A percentile compares a stretch with the other conserved stretches of the same genome.
Conservation (phyloP, 1,140 invertebrate genomes). For the Drosophila kepulauana region DNA sequence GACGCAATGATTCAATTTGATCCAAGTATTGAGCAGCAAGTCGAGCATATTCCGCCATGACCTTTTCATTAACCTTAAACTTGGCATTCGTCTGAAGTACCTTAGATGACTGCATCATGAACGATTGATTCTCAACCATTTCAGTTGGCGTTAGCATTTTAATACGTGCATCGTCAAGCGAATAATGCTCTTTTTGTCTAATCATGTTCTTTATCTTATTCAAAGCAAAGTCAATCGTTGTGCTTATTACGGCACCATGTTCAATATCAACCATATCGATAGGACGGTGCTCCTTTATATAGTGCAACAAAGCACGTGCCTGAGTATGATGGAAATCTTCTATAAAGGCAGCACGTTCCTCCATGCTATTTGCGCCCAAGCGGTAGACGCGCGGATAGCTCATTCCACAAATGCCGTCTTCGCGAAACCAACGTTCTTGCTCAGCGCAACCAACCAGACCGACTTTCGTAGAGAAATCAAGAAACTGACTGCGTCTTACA, state of each 20-base stretch:
- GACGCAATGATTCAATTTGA: slow-evolving; percentile 88
- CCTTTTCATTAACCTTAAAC: slow-evolving; percentile 84
- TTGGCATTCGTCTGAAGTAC: slow-evolving; percentile 84
- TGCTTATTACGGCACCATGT: slow-evolving; percentile 72
- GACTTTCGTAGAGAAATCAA: slow-evolving; percentile 87
- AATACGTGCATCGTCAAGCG: slow-evolving; percentile 59
- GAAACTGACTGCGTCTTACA: slow-evolving; percentile 85
- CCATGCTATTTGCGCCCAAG: slow-evolving; percentile 81
- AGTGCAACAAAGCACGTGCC: slow-evolving; percentile 92
- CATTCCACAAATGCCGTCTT: slow-evolving; percentile 86
- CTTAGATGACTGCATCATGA: slow-evolving; percentile 86
- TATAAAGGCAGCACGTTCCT: slow-evolving; percentile 86
- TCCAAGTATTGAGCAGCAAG: slow-evolving; percentile 87
- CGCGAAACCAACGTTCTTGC: slow-evolving; percentile 87
- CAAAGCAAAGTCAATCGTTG: slow-evolving; percentile 87
- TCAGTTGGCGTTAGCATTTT: slow-evolving; percentile 68
- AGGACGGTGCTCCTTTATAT: slow-evolving; percentile 86
- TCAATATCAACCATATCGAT: slow-evolving; percentile 53
- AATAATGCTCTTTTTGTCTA: slow-evolving; percentile 62
- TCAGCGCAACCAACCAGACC: slow-evolving; percentile 87
- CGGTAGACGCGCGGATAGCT: slow-evolving; percentile 87
- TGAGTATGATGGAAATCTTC: slow-evolving; percentile 91
- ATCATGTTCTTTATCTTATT: slow-evolving; percentile 70
- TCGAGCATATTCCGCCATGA: slow-evolving; percentile 86
- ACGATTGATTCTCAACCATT: slow-evolving; percentile 89